A percentile compares a stretch with the other conserved stretches of the same genome.
Conservation (phyloP, 2,797 vertebrate genomes). For the Coreius guichenoti region DNA sequence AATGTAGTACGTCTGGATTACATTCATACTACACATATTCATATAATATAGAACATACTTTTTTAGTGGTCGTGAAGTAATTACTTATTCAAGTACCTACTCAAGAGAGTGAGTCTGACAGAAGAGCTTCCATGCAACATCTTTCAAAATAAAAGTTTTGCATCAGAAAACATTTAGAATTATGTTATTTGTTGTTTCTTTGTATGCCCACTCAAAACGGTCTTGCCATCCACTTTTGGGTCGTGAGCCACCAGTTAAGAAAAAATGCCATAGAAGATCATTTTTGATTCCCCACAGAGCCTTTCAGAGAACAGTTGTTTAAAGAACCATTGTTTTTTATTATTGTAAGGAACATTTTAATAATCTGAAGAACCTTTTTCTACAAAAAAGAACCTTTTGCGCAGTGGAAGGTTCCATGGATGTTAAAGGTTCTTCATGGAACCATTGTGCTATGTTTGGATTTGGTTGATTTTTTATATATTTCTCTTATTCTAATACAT, state of each 20-base stretch:
- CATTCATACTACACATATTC: too few species aligned
- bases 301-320: neutral
- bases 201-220: neutral
- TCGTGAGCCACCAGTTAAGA: neutral
- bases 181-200: neutral
- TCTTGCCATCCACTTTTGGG: neutral
- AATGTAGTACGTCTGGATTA: too few species aligned
- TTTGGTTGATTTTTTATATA: neutral
- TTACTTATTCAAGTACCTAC: too few species aligned
- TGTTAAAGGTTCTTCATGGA: neutral
- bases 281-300: neutral
- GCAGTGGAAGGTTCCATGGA: neutral
- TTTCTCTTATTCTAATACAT: neutral
- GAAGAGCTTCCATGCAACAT: too few species aligned
- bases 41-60: too few species aligned
- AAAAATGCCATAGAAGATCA: neutral
- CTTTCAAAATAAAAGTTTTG: too few species aligned
- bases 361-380: neutral
- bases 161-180: neutral
- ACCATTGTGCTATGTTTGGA: neutral
- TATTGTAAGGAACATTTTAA: neutral
- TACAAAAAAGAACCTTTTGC: neutral
- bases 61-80: too few species aligned
- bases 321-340: neutral
- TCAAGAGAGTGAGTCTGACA: too few species aligned